Base-by-base conservation (phyloP, 1,140 invertebrate species). In the Drosophila micromelanica region DNA sequence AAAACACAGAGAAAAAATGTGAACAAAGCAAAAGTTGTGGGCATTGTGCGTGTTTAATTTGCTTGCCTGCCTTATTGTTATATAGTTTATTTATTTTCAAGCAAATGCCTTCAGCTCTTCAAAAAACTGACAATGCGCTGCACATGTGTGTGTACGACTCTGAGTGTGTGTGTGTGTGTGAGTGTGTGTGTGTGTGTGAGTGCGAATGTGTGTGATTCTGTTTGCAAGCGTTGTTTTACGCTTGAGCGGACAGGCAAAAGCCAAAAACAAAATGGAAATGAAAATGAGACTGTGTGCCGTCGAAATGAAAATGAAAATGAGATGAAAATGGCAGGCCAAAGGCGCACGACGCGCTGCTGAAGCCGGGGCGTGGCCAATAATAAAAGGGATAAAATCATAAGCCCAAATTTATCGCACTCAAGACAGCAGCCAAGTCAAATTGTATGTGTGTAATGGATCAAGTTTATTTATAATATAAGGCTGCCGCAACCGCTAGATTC, bases 391-490 rank as follows among this genome's bases (percentile, higher is more conserved):
- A 76, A 86, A 86, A 86, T 86, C 78, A 87, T 86, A 86, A 86
- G 82, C 84, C 84, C 75, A 76, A 86, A 86, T 87, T 87, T 86
- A 86, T 86, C 78, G 82, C 81, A 87, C 78, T 82, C 74, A 61
- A 81, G 78, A 63, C 60, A 48, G 62, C 75, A 74, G 52, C 52
- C 56, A 61, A 74, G 43, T 70, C 65, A 86, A 86, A 80, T 86
- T 80, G 77, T 76, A 69, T 69, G 73, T 63, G 76, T 85, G 81
- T 76, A 80, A 82, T 86, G 82, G 82, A 87, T 86, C 82, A 86
- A 87, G 78, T 86, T 86, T 87, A 87, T 86, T 86, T 86, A 87
- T 87, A 87, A 87, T 86, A 87, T 87, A 87, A 87, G 73, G 59
- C 72, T 46, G 35, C 17, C 27, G 15, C 55, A 17, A 30, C 9